Evolutionary conservation across 2,113 vertebrate genomes (phyloP).

Genomic region (Centropus bengalensis): DNA sequence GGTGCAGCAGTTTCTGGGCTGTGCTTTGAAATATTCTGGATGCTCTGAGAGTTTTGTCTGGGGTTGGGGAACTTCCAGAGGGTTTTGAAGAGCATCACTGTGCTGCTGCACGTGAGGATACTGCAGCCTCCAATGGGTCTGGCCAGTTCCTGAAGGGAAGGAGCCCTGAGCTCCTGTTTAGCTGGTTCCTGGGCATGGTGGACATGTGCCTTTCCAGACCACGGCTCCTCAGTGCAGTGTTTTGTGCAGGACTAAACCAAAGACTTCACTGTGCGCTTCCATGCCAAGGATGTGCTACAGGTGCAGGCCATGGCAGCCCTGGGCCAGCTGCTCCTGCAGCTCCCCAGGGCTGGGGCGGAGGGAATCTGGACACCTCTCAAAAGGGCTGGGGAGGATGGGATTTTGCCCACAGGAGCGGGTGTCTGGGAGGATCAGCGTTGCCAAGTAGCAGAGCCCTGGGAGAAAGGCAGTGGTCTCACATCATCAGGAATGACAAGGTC

Average conservation of each 20-base stretch:
- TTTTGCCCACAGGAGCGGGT: not conserved
- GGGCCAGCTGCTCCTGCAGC: not conserved
- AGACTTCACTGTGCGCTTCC: rapidly evolving
- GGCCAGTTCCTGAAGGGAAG: not conserved
- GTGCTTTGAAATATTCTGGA: not conserved
- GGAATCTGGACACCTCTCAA: not conserved
- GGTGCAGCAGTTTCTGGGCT: not conserved
- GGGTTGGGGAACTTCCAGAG: not conserved
- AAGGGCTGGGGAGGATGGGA: not conserved
- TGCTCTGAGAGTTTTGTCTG: not conserved
- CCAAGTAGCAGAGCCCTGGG: not conserved
- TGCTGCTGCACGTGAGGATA: not conserved
- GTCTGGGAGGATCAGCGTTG: not conserved
- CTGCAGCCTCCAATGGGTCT: rapidly evolving
- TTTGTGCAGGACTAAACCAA: not conserved
- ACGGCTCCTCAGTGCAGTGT: not conserved
- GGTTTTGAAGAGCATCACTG: not conserved
- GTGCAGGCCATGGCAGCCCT: rapidly evolving
- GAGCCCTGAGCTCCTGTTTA: not conserved
- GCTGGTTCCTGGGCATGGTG: rapidly evolving
- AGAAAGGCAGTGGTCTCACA: not conserved
- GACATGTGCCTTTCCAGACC: rapidly evolving
- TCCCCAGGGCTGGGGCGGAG: not conserved
- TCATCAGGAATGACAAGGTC: not conserved
- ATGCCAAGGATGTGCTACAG: not conserved